phyloP scores from a whole-genome alignment of 1,140 invertebrate species.

The Drosophila nigromelanica region DNA sequence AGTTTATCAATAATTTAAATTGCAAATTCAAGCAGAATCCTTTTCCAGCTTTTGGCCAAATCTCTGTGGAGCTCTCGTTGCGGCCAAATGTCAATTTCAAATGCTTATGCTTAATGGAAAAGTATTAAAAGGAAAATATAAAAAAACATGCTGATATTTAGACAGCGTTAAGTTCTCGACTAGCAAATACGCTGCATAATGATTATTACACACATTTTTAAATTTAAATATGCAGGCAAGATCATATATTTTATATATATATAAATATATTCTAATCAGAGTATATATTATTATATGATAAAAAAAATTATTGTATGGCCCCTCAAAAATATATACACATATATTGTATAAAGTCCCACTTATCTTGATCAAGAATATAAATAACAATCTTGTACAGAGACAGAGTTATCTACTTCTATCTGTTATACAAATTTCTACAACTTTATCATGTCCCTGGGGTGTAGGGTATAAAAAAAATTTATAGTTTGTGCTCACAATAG shows the following conservation, averaged over 20 bases:
- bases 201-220: no score
- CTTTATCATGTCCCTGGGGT: background rate
- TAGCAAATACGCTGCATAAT: background rate
- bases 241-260: no score
- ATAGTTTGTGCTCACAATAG: slow-evolving; percentile 14
- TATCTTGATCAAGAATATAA: no score
- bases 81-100: slow-evolving; percentile 58
- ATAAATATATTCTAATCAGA: no score
- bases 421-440: background rate
- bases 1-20: slow-evolving; percentile 75
- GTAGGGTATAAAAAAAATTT: slow-evolving; percentile 10
- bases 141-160: slow-evolving; percentile 12
- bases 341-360: no score
- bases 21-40: slow-evolving; percentile 55
- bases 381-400: no score
- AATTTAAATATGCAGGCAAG: no score
- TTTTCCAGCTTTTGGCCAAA: slow-evolving; percentile 13
- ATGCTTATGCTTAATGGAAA: slow-evolving; percentile 41
- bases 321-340: no score
- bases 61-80: slow-evolving; percentile 40
- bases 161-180: background rate
- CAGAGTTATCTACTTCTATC: background rate
- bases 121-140: slow-evolving; percentile 29
- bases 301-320: no score
- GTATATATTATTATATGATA: no score